A percentile compares a stretch with the other conserved stretches of the same genome.
Evolutionary conservation across 2,888 invertebrate species (phyloP).

Genomic region (Spilosoma lubricipeda): DNA sequence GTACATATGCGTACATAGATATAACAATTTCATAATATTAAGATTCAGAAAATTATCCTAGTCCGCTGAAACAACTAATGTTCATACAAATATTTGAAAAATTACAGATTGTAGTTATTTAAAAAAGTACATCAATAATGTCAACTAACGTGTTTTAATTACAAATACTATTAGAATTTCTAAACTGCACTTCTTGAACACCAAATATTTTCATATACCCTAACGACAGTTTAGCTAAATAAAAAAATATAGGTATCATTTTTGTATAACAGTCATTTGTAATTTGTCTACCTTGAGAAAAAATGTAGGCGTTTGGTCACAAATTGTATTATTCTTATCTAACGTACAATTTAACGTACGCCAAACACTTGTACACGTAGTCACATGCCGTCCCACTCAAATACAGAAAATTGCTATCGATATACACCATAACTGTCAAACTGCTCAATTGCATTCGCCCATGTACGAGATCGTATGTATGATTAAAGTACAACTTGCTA

Average conservation of each 20-base stretch:
- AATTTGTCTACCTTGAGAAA: slow-evolving; percentile 72
- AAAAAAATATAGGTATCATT: slow-evolving; percentile 82
- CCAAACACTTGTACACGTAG: slow-evolving; percentile 53
- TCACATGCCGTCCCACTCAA: slow-evolving; percentile 30
- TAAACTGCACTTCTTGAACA: slow-evolving; percentile 80
- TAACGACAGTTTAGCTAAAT: slow-evolving; percentile 83
- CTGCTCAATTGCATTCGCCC: slow-evolving; percentile 22
- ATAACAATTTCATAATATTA: slow-evolving; percentile 47
- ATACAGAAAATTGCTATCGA: slow-evolving; percentile 20
- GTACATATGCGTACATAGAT: slow-evolving; percentile 29
- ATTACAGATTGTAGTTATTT: slow-evolving; percentile 49
- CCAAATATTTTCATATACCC: slow-evolving; percentile 77
- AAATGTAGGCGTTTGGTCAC: slow-evolving; percentile 78
- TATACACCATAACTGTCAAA: slow-evolving; percentile 11
- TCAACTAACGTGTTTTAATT: slow-evolving; percentile 68
- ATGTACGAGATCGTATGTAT: neutral
- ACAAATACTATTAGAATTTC: slow-evolving; percentile 68
- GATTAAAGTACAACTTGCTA: slow-evolving; percentile 18
- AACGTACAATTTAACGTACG: slow-evolving; percentile 46
- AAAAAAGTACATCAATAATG: slow-evolving; percentile 65
- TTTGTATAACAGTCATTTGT: slow-evolving; percentile 80
- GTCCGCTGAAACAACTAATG: slow-evolving; percentile 33
- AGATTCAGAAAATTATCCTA: slow-evolving; percentile 29
- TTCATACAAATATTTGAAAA: slow-evolving; percentile 49
- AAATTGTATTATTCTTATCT: slow-evolving; percentile 47